phyloP scores from a whole-genome alignment of 2,113 vertebrate species.

The Gorsachius goisagi region DNA sequence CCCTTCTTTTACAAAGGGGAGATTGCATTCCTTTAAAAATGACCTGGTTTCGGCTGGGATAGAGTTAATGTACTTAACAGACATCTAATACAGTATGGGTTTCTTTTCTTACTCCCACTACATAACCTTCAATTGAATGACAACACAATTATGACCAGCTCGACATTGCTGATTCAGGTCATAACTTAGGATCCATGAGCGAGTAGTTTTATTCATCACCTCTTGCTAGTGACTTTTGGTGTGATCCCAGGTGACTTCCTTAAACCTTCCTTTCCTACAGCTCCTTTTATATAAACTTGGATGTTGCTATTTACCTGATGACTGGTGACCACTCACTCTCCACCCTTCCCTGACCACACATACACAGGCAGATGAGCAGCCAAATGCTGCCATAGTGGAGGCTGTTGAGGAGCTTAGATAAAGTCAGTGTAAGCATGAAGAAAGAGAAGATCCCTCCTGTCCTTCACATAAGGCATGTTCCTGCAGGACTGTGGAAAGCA shows the following conservation, averaged over 20 bases:
- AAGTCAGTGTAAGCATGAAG: not conserved
- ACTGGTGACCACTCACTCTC: not conserved
- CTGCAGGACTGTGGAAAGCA: not conserved
- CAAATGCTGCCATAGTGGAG: not conserved
- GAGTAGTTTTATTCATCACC: not conserved
- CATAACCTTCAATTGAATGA: not conserved
- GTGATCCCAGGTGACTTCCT: not conserved
- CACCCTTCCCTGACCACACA: not conserved
- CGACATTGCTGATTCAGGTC: accelerated
- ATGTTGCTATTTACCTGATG: not conserved
- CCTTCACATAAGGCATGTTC: not conserved
- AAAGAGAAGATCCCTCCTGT: not conserved
- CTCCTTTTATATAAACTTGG: not conserved
- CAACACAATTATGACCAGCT: not conserved
- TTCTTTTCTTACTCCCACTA: not conserved
- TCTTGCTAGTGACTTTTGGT: not conserved
- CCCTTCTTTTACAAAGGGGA: not conserved
- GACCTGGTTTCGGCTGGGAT: no score
- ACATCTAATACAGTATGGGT: not conserved
- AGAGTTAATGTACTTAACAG: not conserved
- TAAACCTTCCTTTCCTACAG: not conserved
- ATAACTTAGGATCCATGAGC: not conserved
- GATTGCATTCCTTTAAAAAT: not conserved
- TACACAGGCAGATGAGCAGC: not conserved
- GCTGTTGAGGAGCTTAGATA: not conserved